Evolutionary conservation across 2,888 invertebrate genomes (phyloP), one percentile per base, ranked within the genome.

Genomic region (Chironomus tentans): DNA sequence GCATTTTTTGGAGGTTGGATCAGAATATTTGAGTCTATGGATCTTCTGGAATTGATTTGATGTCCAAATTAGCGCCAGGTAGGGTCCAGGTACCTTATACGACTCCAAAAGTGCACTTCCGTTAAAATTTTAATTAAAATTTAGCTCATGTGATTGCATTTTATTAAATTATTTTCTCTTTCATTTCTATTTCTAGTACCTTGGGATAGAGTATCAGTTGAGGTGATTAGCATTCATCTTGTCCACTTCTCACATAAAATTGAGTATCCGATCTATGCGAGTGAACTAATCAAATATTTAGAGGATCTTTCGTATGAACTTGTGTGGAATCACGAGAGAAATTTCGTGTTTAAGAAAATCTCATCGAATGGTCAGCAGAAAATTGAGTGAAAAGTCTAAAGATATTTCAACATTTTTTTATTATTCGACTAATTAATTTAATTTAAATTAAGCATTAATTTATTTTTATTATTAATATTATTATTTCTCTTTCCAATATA

Each of bases 171-270:
- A 38, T 15, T 70, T 15, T 21, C 48, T 46, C 5, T 2, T 68
- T 68, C 10, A 68, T 21, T 21, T 12, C 22, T 68, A 38, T 3
- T 24, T 65, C 21, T 65, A 73, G 68, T 76, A 50, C 76, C 76
- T 18, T 76, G 48, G 48, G 76, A 76, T 46, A 28, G 28, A 13
- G 18, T 76, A 12, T 48, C 68, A 46, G 47, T 76, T 12, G 61
- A 76, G 4, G 76, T 76, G n/a, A 76, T 76, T 13, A 76, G 56
- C 69, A 76, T 76, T 38, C 76, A 76, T 48, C 69, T 76, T 3
- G 50, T 76, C 3, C 76, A 76, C 46, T 69, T 76, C 22, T 69
- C 68, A 46, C 76, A 76, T 28, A 76, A 68, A 28, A 69, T 69
- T 18, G 76, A 76, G 7, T 69, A 69, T 61, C 28, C 68, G 4